These are phyloP conservation scores for Myotis davidii DNA, from an alignment of 2,113 vertebrate species.

Conservation along the genomic window DNA sequence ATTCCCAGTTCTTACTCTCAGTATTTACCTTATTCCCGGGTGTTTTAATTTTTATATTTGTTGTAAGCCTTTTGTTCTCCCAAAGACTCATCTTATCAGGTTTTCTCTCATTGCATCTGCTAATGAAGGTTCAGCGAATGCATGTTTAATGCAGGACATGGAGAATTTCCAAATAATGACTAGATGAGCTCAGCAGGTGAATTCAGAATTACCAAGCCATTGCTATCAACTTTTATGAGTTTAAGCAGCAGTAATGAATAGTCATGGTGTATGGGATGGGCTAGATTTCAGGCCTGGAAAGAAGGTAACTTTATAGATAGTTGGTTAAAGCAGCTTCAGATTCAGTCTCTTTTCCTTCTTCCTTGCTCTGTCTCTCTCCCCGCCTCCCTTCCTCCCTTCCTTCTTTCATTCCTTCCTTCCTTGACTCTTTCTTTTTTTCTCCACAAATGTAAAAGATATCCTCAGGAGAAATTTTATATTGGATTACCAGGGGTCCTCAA, in stretches of 20 bases:
- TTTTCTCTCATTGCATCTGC: conserved; percentile 75
- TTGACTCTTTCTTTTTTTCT: background rate
- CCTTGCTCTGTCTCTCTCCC: background rate
- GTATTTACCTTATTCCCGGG: conserved; percentile 86
- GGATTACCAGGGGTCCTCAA: background rate
- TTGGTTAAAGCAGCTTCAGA: background rate
- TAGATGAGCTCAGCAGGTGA: background rate
- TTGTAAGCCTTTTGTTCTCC: conserved; percentile 75
- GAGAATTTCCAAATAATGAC: background rate
- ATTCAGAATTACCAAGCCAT: conserved; percentile 18
- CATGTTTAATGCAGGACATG: conserved; percentile 56
- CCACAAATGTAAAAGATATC: background rate
- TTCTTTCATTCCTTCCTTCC: background rate
- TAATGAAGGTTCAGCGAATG: conserved; percentile 70
- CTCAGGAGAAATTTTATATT: background rate
- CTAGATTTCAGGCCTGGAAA: background rate
- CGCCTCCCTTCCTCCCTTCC: fast-evolving
- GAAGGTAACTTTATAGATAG: background rate
- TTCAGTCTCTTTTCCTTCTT: background rate
- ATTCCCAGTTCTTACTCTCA: conserved; percentile 83
- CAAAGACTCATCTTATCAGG: conserved; percentile 73
- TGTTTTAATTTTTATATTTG: conserved; percentile 83
- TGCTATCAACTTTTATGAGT: conserved; percentile 13
- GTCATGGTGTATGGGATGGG: background rate
- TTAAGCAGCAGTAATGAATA: conserved; percentile 44